Conservation (phyloP, 2,888 invertebrate genomes). For the Teleiodes luculella region DNA sequence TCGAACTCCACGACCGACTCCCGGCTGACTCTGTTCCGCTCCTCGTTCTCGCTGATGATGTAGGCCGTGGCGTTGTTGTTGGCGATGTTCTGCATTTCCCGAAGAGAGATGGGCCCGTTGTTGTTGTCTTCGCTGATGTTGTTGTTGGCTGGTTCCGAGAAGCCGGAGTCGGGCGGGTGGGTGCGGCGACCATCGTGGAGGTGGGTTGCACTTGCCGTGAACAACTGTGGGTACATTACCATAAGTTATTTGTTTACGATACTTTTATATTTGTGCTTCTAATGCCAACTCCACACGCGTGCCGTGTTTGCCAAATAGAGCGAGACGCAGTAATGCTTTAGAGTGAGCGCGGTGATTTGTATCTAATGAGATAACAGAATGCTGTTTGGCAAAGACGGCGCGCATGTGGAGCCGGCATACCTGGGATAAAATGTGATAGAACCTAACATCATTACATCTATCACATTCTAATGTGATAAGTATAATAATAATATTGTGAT, state of each 20-base stretch:
- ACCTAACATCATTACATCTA: too few relatives aligned
- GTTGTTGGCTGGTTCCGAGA: constrained; percentile 68
- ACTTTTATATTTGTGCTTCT: neutral
- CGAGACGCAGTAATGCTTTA: too few relatives aligned
- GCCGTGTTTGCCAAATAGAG: too few relatives aligned
- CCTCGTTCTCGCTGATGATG: constrained; percentile 73
- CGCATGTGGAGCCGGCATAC: too few relatives aligned
- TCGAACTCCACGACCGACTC: constrained; percentile 71
- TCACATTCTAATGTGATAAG: too few relatives aligned
- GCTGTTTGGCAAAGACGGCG: too few relatives aligned
- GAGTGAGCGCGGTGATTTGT: too few relatives aligned
- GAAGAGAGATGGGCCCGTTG: constrained; percentile 75
- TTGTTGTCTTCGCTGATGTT: constrained; percentile 75
- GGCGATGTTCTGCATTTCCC: constrained; percentile 78
- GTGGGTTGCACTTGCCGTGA: constrained; percentile 64
- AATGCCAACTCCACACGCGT: too few relatives aligned
- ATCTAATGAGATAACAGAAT: too few relatives aligned
- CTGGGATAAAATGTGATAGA: too few relatives aligned
- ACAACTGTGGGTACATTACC: constrained; percentile 44
- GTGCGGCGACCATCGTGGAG: constrained; percentile 61
- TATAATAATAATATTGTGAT: too few relatives aligned
- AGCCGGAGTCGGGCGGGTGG: constrained; percentile 64
- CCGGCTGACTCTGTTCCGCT: constrained; percentile 60
- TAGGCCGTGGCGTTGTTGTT: constrained; percentile 77
- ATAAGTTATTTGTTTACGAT: neutral